Percentiles rank a stretch among this genome's conserved stretches.
These are phyloP conservation scores for Arenaria interpres DNA, from an alignment of 2,113 vertebrate species.

Conservation along the genomic window DNA sequence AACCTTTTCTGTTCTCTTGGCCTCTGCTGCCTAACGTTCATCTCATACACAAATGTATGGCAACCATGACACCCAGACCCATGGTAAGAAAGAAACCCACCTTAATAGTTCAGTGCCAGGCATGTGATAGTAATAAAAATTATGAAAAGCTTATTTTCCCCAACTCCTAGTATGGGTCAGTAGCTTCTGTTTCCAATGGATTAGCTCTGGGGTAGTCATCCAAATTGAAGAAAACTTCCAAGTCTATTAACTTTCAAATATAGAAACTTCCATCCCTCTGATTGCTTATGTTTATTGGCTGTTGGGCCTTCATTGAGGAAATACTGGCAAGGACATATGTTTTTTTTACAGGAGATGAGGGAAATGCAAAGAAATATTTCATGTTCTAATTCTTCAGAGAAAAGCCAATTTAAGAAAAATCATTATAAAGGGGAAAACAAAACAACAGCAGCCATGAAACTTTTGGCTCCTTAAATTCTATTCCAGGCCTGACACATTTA, in stretches of 20 bases:
- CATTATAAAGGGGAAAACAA: neutral
- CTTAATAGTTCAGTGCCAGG: neutral
- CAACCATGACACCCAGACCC: neutral
- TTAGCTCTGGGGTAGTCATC: neutral
- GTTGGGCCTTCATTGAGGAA: neutral
- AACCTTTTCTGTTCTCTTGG: neutral
- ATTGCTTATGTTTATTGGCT: conserved; percentile 24
- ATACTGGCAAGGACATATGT: neutral
- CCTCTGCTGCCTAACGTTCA: neutral
- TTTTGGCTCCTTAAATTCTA: neutral
- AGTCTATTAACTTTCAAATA: conserved; percentile 5
- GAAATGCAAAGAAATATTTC: conserved; percentile 12
- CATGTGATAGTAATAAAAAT: neutral
- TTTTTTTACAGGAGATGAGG: conserved; percentile 5
- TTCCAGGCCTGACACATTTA: neutral
- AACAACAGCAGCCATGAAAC: neutral
- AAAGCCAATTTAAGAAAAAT: conserved; percentile 7
- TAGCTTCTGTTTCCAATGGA: conserved; percentile 34
- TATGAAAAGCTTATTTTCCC: neutral
- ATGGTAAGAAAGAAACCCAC: neutral
- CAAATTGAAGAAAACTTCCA: conserved; percentile 14
- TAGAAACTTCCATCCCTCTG: neutral
- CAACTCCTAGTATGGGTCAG: neutral
- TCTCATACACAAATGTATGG: neutral
- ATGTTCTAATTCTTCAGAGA: conserved; percentile 14